A percentile compares a stretch with the other conserved stretches of the same genome.
These are phyloP conservation scores for Rhizomys pruinosus DNA, from an alignment of 2,113 vertebrate genomes.

Conservation along the genomic window DNA sequence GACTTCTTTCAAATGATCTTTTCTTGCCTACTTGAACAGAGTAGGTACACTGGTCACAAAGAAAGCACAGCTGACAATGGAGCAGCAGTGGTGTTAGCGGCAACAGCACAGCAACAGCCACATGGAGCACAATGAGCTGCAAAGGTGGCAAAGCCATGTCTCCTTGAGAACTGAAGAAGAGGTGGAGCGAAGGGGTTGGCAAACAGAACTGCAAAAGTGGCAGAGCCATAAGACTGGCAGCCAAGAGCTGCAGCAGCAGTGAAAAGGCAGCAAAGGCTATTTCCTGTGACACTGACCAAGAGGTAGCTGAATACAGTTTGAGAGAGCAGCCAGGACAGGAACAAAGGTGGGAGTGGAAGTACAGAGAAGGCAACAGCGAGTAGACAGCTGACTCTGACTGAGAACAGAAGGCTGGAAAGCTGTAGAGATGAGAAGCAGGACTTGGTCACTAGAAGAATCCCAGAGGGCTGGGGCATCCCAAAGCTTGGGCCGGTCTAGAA, in stretches of 20 bases:
- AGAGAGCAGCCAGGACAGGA: not conserved
- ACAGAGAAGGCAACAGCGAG: not conserved
- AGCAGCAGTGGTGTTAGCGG: too few relatives aligned
- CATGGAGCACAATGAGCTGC: not conserved
- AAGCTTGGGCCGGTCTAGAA: not conserved
- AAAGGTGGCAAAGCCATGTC: not conserved
- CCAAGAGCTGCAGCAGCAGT: not conserved
- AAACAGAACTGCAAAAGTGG: not conserved
- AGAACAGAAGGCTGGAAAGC: not conserved
- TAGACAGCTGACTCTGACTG: not conserved
- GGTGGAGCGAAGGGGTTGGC: too few relatives aligned
- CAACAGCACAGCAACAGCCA: not conserved
- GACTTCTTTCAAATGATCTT: not conserved
- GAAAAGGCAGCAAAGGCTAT: not conserved
- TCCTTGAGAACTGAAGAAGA: not conserved
- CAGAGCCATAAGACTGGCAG: not conserved
- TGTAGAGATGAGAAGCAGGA: not conserved
- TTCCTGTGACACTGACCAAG: not conserved
- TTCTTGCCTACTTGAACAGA: not conserved
- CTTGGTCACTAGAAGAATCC: not conserved
- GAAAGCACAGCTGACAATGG: not conserved
- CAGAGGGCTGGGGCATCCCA: not conserved
- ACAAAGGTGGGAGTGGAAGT: not conserved
- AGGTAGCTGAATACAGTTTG: constrained; percentile 3
- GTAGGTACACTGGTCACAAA: not conserved